Evolutionary conservation across 2,113 vertebrate species (phyloP), one percentile per base, ranked within the genome.

Genomic region (Zeus faber): DNA sequence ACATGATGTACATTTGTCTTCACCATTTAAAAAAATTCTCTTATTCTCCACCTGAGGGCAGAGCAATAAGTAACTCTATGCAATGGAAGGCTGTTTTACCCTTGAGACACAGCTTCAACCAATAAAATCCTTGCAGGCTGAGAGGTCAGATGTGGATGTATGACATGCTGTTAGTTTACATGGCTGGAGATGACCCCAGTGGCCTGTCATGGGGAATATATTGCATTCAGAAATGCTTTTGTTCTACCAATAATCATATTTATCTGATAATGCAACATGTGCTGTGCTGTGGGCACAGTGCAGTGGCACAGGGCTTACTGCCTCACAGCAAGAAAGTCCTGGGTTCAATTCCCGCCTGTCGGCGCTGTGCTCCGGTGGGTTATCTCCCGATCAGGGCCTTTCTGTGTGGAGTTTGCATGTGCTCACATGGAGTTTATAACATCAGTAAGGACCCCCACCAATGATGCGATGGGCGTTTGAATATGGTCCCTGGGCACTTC

Each of bases 1-100:
- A n/a, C n/a, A n/a, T n/a, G n/a, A n/a, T n/a, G n/a, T n/a, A n/a
- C 62, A 74, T 75, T 80, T 85, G 77, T 73, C 81, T 84, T 85
- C 70, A 82, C 78, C 57, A 54, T 79, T 63, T 5, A 35, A 11
- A 80, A 81, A 83, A 68, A 61, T 71, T 79, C 61, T 74, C 62
- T 61, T 54, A 25, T 59, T 68, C 54, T 67, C 70, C 74, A 73
- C 77, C 72, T 74, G 49, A 17, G 70, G 79, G 65, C 65, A 61
- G 56, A 45, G 47, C 71, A 45, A 66, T 73, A 60, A 73, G 51
- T 59, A 50, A 23, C 26, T 68, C 55, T 35, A 21, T 60, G 51
- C 62, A 54, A 50, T 65, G 49, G 39, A 66, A 78, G 65, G 70
- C 74, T 74, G 58, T 47, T 53, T 63, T 26, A 62, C 60, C 82